Evolutionary conservation across 2,888 invertebrate species (phyloP).

Genomic region (Aspidapion aeneum): DNA sequence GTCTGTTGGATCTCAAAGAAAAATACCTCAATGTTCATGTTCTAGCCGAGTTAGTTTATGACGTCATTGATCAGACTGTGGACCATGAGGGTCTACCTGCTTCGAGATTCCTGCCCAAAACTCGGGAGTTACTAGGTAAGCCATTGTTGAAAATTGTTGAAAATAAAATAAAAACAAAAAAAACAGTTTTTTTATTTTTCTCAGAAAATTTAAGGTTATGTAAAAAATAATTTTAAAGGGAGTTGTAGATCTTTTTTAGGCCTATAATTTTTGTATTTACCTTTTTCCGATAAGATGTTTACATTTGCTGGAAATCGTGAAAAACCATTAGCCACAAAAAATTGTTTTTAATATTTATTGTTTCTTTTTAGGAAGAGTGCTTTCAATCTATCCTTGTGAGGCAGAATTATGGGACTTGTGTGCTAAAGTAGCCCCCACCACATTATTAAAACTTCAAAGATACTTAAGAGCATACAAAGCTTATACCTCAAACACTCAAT

Average conservation of each 20-base stretch:
- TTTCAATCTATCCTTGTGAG: constrained; percentile 64
- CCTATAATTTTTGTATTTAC: no score
- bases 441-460: constrained; percentile 62
- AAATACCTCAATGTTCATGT: constrained; percentile 77
- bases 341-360: no score
- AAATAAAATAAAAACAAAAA: no score
- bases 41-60: constrained; percentile 66
- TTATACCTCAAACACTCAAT: constrained; percentile 62
- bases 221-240: no score
- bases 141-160: no score
- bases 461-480: constrained; percentile 75
- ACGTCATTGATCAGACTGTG: constrained; percentile 56
- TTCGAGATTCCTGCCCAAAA: constrained; percentile 41
- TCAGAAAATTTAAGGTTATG: no score
- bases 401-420: constrained; percentile 81
- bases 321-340: no score
- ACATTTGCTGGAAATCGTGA: no score
- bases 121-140: constrained; percentile 31
- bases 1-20: constrained; percentile 75
- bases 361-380: constrained; percentile 72
- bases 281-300: no score
- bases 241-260: no score
- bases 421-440: constrained; percentile 63
- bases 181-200: no score
- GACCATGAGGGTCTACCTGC: constrained; percentile 60